Evolutionary conservation across 2,113 vertebrate genomes (phyloP).

Genomic region (Phoenicopterus ruber): DNA sequence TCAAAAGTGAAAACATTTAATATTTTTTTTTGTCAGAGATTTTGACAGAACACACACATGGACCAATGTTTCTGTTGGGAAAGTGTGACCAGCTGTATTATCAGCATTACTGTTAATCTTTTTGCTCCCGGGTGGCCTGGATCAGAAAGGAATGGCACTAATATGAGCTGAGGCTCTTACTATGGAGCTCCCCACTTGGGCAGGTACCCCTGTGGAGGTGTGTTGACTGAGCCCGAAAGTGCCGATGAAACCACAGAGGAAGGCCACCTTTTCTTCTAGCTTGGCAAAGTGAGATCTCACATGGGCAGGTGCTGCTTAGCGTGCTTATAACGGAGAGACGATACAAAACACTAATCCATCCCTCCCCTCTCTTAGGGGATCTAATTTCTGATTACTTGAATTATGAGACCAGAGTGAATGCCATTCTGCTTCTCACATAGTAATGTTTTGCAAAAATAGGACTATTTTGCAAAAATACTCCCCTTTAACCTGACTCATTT

Average conservation of each 20-base stretch:
- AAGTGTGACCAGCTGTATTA: not conserved
- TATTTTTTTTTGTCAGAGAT: not conserved
- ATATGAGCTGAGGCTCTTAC: not conserved
- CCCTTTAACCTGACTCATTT: not conserved
- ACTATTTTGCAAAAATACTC: not conserved
- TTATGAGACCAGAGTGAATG: not conserved
- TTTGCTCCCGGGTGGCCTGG: not conserved
- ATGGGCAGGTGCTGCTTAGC: not conserved
- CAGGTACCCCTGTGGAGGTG: not conserved
- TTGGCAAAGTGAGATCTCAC: not conserved
- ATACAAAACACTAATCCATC: not conserved
- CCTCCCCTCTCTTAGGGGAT: not conserved
- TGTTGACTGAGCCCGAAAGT: not conserved
- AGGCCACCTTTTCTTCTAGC: not conserved
- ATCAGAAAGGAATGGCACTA: not conserved
- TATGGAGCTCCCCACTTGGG: not conserved
- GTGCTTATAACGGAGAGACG: not conserved
- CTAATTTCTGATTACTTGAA: not conserved
- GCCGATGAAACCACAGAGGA: not conserved
- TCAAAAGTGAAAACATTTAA: not conserved
- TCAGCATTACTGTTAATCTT: not conserved
- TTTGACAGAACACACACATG: not conserved
- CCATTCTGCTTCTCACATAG: not conserved
- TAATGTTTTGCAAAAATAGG: not conserved
- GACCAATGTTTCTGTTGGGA: not conserved